These are phyloP conservation scores for Trematocara variabile DNA, from an alignment of 2,113 vertebrate genomes.

Conservation along the genomic window DNA sequence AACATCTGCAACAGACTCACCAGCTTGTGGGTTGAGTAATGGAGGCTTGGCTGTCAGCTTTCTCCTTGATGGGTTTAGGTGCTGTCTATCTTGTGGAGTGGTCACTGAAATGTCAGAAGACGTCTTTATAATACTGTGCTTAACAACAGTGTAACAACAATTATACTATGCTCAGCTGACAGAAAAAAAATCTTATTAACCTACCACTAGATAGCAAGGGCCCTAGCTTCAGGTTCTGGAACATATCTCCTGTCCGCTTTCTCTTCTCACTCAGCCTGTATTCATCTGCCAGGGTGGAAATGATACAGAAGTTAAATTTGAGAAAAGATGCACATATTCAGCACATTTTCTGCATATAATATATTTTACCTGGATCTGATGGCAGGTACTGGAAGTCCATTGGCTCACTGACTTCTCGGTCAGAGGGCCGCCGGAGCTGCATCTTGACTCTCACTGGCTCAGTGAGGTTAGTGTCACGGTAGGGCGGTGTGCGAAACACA, in stretches of 20 bases:
- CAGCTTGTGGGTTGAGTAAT: neutral
- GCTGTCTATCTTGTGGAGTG: slow-evolving; percentile 42
- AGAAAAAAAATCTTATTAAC: neutral
- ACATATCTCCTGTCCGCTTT: slow-evolving; percentile 74
- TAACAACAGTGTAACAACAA: neutral
- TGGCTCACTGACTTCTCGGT: slow-evolving; percentile 87
- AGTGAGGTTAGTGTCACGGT: slow-evolving; percentile 71
- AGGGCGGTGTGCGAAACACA: slow-evolving; percentile 86
- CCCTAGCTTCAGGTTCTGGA: slow-evolving; percentile 70
- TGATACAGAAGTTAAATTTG: neutral
- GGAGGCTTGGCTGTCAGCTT: slow-evolving; percentile 37
- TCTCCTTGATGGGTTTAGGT: slow-evolving; percentile 44
- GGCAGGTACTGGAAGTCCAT: slow-evolving; percentile 92
- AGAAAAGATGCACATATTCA: neutral
- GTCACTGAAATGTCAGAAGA: slow-evolving; percentile 45
- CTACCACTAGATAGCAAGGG: slow-evolving; percentile 46
- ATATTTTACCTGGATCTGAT: slow-evolving; percentile 75
- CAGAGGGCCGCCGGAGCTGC: slow-evolving; percentile 88
- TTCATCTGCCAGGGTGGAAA: slow-evolving; percentile 63
- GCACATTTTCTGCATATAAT: neutral
- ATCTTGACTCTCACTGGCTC: slow-evolving; percentile 82
- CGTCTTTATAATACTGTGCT: neutral
- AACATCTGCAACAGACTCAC: slow-evolving; percentile 29
- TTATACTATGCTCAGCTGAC: neutral
- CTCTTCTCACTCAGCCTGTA: slow-evolving; percentile 74